Evolutionary conservation across 2,113 vertebrate species (phyloP).

Genomic region (Carassius gibelio): DNA sequence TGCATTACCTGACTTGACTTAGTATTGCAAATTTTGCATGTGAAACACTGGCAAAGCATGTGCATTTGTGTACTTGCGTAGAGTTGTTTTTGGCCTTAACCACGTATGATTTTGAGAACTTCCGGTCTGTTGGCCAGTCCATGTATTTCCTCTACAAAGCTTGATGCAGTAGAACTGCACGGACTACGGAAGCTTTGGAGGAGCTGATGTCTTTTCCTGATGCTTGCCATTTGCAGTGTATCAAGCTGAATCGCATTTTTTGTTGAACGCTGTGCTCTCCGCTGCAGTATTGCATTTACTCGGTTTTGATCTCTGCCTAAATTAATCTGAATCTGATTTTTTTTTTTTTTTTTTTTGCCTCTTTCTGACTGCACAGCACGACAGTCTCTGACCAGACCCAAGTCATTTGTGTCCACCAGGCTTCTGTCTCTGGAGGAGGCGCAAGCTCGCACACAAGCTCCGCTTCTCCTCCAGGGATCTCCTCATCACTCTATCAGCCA

Average conservation of each 20-base stretch:
- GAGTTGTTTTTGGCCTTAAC: conserved; percentile 11
- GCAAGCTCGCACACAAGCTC: conserved; percentile 79
- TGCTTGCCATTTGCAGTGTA: not conserved
- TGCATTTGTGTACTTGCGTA: conserved; percentile 16
- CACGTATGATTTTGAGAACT: not conserved
- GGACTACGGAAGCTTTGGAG: not conserved
- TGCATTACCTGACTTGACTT: not conserved
- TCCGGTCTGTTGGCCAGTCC: not conserved
- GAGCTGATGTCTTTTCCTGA: not conserved
- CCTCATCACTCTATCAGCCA: conserved; percentile 56
- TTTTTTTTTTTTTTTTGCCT: not conserved
- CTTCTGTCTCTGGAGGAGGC: conserved; percentile 82
- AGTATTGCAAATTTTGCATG: not conserved
- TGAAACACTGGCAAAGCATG: not conserved
- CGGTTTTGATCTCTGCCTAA: not conserved
- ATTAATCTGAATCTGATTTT: conserved; percentile 34
- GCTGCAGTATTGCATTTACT: not conserved
- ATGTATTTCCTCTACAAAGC: not conserved
- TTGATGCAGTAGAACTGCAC: conserved; percentile 3
- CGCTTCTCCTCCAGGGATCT: conserved; percentile 61
- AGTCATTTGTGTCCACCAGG: conserved; percentile 79
- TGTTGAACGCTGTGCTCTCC: not conserved
- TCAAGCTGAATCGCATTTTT: not conserved
- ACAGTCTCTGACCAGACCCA: conserved; percentile 78
- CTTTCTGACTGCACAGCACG: conserved; percentile 65